Percentiles rank a stretch among this genome's conserved stretches.
Conservation (phyloP, 1,140 invertebrate species). For the Cylas formicarius region DNA sequence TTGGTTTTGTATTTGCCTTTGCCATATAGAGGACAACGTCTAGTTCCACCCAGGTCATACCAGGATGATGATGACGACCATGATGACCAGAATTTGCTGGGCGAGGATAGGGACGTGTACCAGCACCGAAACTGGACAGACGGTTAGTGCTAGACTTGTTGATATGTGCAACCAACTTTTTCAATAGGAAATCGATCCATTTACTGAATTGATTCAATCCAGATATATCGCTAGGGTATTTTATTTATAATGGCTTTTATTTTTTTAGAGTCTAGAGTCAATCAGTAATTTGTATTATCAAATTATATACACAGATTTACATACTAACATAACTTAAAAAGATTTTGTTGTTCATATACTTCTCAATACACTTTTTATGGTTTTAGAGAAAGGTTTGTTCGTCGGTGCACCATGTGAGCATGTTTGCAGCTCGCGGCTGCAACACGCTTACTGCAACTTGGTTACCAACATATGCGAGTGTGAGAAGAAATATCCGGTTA, state of each 20-base stretch:
- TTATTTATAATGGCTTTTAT: neutral
- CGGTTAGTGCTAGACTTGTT: conserved; percentile 18
- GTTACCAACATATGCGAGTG: conserved; percentile 63
- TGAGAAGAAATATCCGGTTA: conserved; percentile 68
- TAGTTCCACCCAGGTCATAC: conserved; percentile 30
- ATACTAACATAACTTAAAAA: neutral
- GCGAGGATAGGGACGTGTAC: conserved; percentile 24
- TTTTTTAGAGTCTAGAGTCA: neutral
- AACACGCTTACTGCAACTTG: conserved; percentile 69
- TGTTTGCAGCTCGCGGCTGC: conserved; percentile 60
- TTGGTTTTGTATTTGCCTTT: conserved; percentile 29
- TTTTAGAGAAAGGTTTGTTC: conserved; percentile 60
- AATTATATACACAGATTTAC: no score
- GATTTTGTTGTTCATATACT: neutral
- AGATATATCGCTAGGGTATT: neutral
- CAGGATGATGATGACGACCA: conserved; percentile 35
- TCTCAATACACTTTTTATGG: conserved; percentile 12
- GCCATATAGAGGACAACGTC: conserved; percentile 23
- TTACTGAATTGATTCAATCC: neutral
- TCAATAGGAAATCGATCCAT: neutral
- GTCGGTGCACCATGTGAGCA: conserved; percentile 69
- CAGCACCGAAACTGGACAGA: conserved; percentile 17
- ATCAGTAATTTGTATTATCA: neutral
- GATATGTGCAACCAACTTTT: neutral
- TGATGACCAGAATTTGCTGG: conserved; percentile 23